Evolutionary conservation across 2,113 vertebrate genomes (phyloP).

Genomic region (Oplegnathus fasciatus): DNA sequence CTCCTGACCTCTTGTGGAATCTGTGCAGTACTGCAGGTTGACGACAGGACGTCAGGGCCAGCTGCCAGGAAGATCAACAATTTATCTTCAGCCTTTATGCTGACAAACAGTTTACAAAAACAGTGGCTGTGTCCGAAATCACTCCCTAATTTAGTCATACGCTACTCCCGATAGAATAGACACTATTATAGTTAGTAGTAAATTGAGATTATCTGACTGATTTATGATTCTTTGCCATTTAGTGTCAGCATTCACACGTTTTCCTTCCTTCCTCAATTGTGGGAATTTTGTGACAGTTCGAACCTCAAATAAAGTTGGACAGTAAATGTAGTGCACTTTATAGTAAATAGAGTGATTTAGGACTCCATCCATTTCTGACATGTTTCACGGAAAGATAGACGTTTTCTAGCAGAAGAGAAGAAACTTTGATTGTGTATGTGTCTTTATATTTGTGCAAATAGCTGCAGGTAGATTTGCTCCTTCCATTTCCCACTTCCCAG

Average conservation of each 20-base stretch:
- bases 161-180: background rate
- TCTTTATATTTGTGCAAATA: background rate
- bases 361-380: background rate
- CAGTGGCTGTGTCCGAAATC: background rate
- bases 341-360: background rate
- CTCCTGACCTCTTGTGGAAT: slow-evolving; percentile 71
- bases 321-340: background rate
- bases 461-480: background rate
- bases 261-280: background rate
- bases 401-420: background rate
- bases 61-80: background rate
- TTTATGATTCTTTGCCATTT: background rate
- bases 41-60: background rate
- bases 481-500: background rate
- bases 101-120: background rate
- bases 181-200: background rate
- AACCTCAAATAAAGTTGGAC: background rate
- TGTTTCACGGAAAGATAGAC: background rate
- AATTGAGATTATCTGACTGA: background rate
- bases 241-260: no score
- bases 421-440: background rate
- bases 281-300: background rate
- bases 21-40: slow-evolving; percentile 48
- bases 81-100: background rate
- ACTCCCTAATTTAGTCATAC: background rate